These are phyloP conservation scores for Psophia crepitans DNA, from an alignment of 2,113 vertebrate genomes.

Conservation along the genomic window DNA sequence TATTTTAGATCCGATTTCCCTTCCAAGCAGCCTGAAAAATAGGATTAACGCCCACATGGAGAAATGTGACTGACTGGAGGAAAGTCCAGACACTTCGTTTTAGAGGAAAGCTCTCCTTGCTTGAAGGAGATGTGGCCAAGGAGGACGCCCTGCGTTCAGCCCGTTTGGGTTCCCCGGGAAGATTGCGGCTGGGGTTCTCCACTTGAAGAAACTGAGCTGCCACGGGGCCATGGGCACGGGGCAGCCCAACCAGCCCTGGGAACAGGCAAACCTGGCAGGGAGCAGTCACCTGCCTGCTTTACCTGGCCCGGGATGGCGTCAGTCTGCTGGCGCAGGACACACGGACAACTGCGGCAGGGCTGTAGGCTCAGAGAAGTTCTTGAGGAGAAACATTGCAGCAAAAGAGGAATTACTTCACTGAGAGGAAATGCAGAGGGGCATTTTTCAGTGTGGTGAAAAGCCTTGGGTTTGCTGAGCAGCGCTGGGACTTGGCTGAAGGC, in stretches of 20 bases:
- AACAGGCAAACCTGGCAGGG: neutral
- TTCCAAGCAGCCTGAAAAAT: neutral
- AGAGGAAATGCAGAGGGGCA: neutral
- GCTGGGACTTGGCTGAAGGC: neutral
- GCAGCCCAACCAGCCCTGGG: neutral
- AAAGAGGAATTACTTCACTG: neutral
- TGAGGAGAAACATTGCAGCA: neutral
- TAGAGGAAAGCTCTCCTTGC: neutral
- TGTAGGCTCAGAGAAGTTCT: neutral
- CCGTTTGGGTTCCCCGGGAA: neutral
- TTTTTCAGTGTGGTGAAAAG: neutral
- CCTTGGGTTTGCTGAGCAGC: neutral
- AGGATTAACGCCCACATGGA: neutral
- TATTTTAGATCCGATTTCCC: neutral
- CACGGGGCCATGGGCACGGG: accelerated
- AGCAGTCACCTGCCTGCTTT: accelerated
- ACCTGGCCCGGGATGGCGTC: accelerated
- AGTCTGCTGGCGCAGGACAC: accelerated
- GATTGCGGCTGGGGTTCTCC: neutral
- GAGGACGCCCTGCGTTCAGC: accelerated
- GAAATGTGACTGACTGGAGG: neutral
- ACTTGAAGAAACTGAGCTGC: neutral
- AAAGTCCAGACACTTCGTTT: neutral
- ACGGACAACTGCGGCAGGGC: accelerated
- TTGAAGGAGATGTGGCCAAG: neutral